These are phyloP conservation scores for Porites rus DNA, from an alignment of 92 coral and sea anemone species.

Conservation along the genomic window DNA sequence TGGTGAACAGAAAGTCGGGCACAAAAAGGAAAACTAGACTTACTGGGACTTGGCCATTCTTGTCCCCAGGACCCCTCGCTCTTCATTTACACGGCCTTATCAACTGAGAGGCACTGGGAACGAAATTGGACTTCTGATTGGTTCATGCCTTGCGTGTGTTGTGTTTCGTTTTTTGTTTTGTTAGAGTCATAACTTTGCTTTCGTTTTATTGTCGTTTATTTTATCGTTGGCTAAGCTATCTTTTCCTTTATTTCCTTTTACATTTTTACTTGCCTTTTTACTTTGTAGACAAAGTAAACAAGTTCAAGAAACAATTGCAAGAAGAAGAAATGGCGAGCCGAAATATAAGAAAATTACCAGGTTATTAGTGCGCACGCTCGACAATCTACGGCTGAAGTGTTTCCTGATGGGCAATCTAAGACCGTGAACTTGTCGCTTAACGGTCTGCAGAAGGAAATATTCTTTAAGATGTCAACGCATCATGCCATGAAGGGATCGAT, in stretches of 20 bases:
- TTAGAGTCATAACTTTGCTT: neutral
- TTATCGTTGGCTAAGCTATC: neutral
- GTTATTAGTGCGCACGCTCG: slow-evolving; percentile 48
- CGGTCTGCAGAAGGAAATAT: too few relatives aligned
- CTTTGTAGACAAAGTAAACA: slow-evolving; percentile 83
- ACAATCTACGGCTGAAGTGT: neutral
- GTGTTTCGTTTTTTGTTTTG: neutral
- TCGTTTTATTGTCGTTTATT: neutral
- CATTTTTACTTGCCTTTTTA: neutral
- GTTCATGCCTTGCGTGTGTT: neutral
- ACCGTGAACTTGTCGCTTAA: neutral
- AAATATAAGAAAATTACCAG: slow-evolving; percentile 92
- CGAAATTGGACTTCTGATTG: too few relatives aligned
- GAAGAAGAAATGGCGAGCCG: slow-evolving; percentile 96
- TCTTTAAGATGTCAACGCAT: neutral
- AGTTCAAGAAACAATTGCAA: slow-evolving; percentile 87
- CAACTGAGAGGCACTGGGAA: too few relatives aligned
- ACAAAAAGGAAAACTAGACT: too few relatives aligned
- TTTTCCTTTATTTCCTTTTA: neutral
- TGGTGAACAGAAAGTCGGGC: too few relatives aligned
- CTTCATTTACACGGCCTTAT: too few relatives aligned
- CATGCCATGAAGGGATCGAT: neutral
- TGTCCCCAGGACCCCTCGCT: too few relatives aligned
- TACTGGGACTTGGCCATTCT: too few relatives aligned
- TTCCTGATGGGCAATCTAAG: neutral